Percentiles rank a stretch among this genome's conserved stretches.
These are phyloP conservation scores for Charadrius vociferus DNA, from an alignment of 2,113 vertebrate species.

Conservation along the genomic window DNA sequence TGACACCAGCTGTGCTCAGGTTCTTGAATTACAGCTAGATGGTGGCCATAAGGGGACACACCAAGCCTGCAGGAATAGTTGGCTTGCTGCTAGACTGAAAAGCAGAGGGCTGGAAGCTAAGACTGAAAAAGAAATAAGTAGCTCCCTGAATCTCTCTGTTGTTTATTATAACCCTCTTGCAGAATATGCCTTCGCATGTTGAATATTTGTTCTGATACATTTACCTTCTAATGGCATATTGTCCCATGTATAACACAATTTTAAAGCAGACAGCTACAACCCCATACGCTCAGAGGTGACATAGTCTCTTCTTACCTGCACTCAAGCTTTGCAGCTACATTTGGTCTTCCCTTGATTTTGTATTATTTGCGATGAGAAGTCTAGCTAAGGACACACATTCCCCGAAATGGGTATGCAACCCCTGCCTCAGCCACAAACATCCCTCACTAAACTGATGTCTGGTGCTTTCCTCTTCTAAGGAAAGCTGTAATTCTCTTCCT, in stretches of 20 bases:
- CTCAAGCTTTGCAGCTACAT: neutral
- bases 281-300: neutral
- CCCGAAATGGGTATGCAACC: neutral
- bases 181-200: neutral
- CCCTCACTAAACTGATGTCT: neutral
- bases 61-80: neutral
- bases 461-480: neutral
- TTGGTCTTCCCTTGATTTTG: neutral
- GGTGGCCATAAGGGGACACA: neutral
- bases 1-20: slow-evolving; percentile 3
- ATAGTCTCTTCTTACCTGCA: neutral
- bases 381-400: neutral
- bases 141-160: neutral
- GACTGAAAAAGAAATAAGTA: neutral
- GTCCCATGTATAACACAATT: neutral
- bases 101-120: neutral
- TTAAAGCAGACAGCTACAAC: neutral
- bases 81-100: neutral
- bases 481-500: neutral
- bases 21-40: slow-evolving; percentile 16
- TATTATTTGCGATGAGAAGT: neutral
- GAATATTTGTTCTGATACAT: neutral
- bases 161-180: neutral
- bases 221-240: neutral
- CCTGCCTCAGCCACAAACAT: neutral